Conservation (phyloP, 2,797 vertebrate genomes). For the Octomys mimax region DNA sequence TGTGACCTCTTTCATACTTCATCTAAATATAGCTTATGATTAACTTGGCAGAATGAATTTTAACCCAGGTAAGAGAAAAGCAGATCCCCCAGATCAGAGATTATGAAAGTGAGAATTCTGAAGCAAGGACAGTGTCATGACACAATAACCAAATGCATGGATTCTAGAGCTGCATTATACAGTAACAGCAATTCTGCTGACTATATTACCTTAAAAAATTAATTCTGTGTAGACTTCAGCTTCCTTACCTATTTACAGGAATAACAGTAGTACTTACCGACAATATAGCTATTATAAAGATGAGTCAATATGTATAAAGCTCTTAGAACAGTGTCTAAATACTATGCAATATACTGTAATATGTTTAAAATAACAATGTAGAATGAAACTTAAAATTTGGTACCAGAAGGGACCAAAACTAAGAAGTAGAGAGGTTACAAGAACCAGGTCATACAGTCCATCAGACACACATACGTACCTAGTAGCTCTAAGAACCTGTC, state of each 20-base stretch:
- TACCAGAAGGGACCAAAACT: background rate
- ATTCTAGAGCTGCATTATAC: background rate
- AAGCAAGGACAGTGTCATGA: background rate
- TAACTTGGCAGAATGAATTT: background rate
- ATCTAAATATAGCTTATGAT: background rate
- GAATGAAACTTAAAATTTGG: background rate
- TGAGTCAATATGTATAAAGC: background rate
- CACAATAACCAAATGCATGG: background rate
- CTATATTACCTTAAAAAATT: background rate
- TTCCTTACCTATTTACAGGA: background rate
- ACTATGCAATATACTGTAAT: background rate
- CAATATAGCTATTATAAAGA: background rate
- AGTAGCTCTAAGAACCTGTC: background rate
- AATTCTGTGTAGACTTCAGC: background rate
- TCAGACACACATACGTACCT: background rate
- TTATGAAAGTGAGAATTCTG: background rate
- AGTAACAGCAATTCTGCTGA: background rate
- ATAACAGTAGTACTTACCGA: background rate
- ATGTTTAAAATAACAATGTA: background rate
- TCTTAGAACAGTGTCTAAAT: conserved; percentile 8
- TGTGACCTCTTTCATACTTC: conserved; percentile 6
- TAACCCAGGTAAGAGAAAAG: conserved; percentile 21
- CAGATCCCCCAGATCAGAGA: background rate
- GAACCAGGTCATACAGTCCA: background rate
- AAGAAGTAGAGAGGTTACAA: background rate